Base-by-base conservation (phyloP, 2,888 invertebrate species). In the Buathra laborator region DNA sequence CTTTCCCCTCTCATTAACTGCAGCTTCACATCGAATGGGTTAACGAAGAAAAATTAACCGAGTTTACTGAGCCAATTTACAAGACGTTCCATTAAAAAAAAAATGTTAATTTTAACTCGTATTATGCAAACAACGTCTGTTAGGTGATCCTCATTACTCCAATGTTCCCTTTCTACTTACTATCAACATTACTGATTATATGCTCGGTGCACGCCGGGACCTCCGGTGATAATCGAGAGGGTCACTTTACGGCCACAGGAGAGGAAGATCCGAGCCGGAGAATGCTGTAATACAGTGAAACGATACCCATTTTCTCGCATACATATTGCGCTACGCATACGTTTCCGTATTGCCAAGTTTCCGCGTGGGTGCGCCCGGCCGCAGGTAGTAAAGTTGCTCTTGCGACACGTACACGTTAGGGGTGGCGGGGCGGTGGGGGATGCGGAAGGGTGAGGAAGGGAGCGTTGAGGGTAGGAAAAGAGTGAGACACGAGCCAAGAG, bases 191-290 rank as follows among this genome's bases (percentile, higher is more conserved):
- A 75, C 75, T 3, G 75, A 75, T 44, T 72, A 37, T 72, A 62
- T 59, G 77, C 56, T 71, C 24, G 70, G 43, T 51, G 79, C 62
- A 64, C 62, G 71, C 19, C 71, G 43, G 71, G 32, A 74, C 64
- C 19, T 9, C 10, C 0, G 46, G 74, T 59, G 81, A 84, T 84
- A 84, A 78, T 84, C 62, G 81, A 70, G 68, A 56, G 78, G 68
- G 81, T 78, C 74, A 78, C 81, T 81, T 84, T 84, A 81, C 70
- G 78, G 48, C 74, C 51, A 19, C 46, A 68, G 7, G 64, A 64
- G 70, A 46, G 37, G 64, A 29, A 70, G 19, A n/a, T n/a, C 19
- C 48, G 16, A 48, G 48, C 37, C n/a, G 48, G 62, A 24, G 67
- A 32, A 66, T 68, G 19, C 66, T 48, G 51, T 32, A 53, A 70